These are phyloP conservation scores for Thelaira solivaga DNA, from an alignment of 2,888 invertebrate genomes.

Conservation along the genomic window DNA sequence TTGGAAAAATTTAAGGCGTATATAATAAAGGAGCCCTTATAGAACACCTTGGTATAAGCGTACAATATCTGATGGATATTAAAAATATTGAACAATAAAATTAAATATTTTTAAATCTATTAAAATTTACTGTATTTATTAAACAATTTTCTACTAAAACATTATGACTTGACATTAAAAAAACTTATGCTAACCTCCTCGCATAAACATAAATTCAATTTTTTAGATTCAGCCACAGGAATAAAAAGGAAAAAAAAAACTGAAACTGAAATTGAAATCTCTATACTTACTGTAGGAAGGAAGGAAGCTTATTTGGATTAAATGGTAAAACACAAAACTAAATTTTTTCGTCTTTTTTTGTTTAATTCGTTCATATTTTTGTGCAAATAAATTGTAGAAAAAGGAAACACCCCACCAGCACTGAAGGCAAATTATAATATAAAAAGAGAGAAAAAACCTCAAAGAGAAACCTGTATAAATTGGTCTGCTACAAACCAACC, in stretches of 20 bases:
- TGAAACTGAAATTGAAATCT: constrained; percentile 42
- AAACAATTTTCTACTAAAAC: too few species aligned
- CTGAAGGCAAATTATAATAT: too few species aligned
- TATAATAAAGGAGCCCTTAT: too few species aligned
- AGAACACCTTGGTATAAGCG: too few species aligned
- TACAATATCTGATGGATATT: too few species aligned
- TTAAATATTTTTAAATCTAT: too few species aligned
- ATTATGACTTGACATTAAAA: too few species aligned
- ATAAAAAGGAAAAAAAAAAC: background rate
- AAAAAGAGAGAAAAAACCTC: too few species aligned
- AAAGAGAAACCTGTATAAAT: constrained; percentile 1
- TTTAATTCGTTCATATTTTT: background rate
- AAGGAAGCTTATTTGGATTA: constrained; percentile 52
- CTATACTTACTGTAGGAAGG: constrained; percentile 28
- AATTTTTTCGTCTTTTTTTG: constrained; percentile 28
- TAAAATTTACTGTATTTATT: too few species aligned
- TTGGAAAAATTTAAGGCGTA: too few species aligned
- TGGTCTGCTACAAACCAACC: background rate
- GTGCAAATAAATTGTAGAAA: background rate
- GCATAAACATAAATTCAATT: background rate
- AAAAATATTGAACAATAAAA: too few species aligned
- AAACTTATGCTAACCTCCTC: background rate
- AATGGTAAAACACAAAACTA: constrained; percentile 51
- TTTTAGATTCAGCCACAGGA: background rate
- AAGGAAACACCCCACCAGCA: background rate